Conservation (phyloP, 2,888 invertebrate genomes). For the Hylaea fasciaria region DNA sequence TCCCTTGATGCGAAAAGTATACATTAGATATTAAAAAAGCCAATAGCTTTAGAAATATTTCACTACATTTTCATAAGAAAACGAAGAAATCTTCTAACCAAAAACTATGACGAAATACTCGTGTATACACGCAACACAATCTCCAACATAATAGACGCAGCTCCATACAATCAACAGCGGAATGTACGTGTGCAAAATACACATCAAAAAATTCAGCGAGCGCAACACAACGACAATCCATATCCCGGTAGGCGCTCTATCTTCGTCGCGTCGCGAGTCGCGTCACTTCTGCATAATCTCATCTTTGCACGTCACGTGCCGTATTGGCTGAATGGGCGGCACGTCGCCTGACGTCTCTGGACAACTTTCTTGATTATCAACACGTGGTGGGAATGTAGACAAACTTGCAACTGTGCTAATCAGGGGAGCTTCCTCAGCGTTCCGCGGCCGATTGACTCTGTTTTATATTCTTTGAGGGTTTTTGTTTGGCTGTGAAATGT, state of each 20-base stretch:
- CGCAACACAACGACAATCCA: constrained; percentile 25
- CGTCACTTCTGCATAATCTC: constrained; percentile 41
- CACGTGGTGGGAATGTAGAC: constrained; percentile 72
- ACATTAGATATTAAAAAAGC: too few species aligned
- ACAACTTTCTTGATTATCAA: constrained; percentile 79
- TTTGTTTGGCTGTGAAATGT: constrained; percentile 29
- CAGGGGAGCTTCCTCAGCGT: constrained; percentile 48
- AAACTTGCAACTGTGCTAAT: constrained; percentile 52
- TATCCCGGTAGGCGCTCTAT: constrained; percentile 27
- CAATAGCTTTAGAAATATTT: too few species aligned
- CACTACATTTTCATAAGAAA: too few species aligned
- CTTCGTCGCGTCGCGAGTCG: constrained; percentile 14
- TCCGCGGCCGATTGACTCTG: constrained; percentile 36
- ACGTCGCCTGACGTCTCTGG: constrained; percentile 64
- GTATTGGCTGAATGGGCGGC: constrained; percentile 70
- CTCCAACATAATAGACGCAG: constrained; percentile 24
- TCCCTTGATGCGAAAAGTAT: too few species aligned
- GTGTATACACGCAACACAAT: constrained; percentile 16
- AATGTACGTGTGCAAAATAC: constrained; percentile 32
- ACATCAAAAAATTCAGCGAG: constrained; percentile 12
- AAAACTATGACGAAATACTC: neutral
- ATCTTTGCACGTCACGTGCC: constrained; percentile 61
- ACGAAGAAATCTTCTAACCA: neutral
- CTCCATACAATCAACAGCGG: constrained; percentile 28
- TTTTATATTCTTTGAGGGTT: constrained; percentile 32